Percentiles rank a stretch among this genome's conserved stretches.
Evolutionary conservation across 2,113 vertebrate species (phyloP).

Genomic region (Micronycteris hirsuta): DNA sequence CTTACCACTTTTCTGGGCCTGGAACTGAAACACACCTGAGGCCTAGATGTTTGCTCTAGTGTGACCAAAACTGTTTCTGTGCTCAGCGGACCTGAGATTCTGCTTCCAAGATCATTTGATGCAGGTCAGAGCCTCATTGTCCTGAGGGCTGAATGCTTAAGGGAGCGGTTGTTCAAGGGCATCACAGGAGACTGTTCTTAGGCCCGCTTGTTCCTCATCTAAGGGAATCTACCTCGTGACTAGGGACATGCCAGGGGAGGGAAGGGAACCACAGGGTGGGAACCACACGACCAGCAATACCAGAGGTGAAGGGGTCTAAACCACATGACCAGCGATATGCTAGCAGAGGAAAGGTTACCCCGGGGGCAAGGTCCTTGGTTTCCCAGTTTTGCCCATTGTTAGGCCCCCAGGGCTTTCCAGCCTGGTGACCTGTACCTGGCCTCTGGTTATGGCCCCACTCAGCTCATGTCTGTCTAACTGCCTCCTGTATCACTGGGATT

Average conservation of each 20-base stretch:
- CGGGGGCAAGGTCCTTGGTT: background rate
- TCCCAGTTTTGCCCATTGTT: too few relatives aligned
- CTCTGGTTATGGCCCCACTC: background rate
- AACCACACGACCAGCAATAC: background rate
- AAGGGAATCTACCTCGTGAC: background rate
- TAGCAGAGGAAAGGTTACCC: background rate
- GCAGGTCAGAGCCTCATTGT: background rate
- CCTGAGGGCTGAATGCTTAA: background rate
- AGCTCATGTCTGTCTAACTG: background rate
- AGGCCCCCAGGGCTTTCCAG: too few relatives aligned
- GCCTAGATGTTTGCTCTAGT: background rate
- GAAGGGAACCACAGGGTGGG: background rate
- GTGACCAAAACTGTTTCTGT: background rate
- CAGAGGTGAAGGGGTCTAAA: background rate
- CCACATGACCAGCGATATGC: background rate
- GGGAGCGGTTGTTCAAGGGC: background rate
- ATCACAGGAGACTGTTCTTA: background rate
- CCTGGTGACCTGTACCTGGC: too few relatives aligned
- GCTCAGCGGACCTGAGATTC: background rate
- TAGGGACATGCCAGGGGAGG: background rate
- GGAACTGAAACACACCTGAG: background rate
- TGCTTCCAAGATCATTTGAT: background rate
- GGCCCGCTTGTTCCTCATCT: background rate
- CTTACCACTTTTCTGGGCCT: background rate
- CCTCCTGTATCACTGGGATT: background rate